These are phyloP conservation scores for Dilophus febrilis DNA, from an alignment of 2,888 invertebrate genomes.

Conservation along the genomic window DNA sequence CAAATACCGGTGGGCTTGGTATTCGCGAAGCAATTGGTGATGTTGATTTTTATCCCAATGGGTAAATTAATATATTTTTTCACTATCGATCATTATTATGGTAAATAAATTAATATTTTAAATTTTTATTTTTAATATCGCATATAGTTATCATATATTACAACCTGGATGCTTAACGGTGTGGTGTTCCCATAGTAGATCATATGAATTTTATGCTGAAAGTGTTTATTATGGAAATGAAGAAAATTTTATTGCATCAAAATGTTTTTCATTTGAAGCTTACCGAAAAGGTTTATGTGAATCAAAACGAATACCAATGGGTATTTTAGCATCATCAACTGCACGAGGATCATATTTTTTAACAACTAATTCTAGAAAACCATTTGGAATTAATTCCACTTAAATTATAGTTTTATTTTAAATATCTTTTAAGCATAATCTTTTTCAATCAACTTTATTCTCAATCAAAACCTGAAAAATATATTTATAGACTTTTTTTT, in stretches of 20 bases:
- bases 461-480: too few relatives aligned
- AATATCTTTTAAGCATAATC: too few relatives aligned
- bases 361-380: not conserved
- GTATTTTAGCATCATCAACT: not conserved
- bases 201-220: too few relatives aligned
- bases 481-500: too few relatives aligned
- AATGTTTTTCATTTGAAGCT: not conserved
- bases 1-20: conserved; percentile 15
- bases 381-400: not conserved
- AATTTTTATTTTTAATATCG: not conserved
- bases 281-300: conserved; percentile 3
- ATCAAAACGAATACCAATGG: conserved; percentile 4
- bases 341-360: conserved; percentile 5
- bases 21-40: conserved; percentile 12
- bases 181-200: too few relatives aligned
- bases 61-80: not conserved
- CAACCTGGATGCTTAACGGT: too few relatives aligned
- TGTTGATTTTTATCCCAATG: not conserved
- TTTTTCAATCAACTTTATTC: too few relatives aligned
- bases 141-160: not conserved
- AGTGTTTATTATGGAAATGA: too few relatives aligned
- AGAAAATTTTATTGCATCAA: too few relatives aligned
- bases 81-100: too few relatives aligned
- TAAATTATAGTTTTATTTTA: too few relatives aligned
- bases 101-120: not conserved